Percentiles rank a stretch among this genome's conserved stretches.
Conservation (phyloP, 2,113 vertebrate species). For the Pelobates fuscus region DNA sequence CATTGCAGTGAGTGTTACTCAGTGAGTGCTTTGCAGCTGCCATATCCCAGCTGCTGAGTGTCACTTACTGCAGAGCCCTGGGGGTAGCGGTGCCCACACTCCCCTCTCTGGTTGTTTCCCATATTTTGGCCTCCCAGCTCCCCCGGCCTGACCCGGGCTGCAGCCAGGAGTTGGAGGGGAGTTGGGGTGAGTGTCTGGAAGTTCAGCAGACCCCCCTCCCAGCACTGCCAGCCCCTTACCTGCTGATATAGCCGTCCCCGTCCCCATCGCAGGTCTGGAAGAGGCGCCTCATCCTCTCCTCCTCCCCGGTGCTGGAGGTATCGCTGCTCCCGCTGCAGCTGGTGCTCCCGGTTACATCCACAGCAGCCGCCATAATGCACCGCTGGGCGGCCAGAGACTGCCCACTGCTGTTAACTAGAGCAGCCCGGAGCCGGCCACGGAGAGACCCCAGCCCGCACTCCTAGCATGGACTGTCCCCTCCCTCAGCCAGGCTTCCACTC, state of each 20-base stretch:
- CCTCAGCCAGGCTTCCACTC: neutral
- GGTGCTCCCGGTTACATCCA: constrained; percentile 56
- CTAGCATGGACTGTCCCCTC: neutral
- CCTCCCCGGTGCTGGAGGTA: constrained; percentile 76
- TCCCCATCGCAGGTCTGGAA: constrained; percentile 81
- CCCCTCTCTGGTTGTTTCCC: too few species aligned
- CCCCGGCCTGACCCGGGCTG: too few species aligned
- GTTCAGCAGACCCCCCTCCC: neutral
- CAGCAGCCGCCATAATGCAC: constrained; percentile 71
- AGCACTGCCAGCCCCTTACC: too few species aligned
- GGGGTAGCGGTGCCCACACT: neutral
- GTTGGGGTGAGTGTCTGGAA: neutral
- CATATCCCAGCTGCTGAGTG: neutral
- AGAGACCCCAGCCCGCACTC: neutral
- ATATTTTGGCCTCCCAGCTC: too few species aligned
- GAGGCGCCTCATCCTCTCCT: constrained; percentile 74
- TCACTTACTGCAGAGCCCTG: too few species aligned
- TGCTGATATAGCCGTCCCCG: constrained; percentile 76
- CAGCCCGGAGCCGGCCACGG: constrained; percentile 28
- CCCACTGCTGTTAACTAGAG: constrained; percentile 15
- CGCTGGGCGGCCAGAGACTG: constrained; percentile 25
- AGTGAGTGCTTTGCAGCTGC: too few species aligned
- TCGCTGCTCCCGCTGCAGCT: constrained; percentile 69
- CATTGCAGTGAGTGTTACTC: too few species aligned
- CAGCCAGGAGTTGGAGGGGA: neutral